Conservation (phyloP, 2,888 invertebrate genomes). For the Elegia similella region DNA sequence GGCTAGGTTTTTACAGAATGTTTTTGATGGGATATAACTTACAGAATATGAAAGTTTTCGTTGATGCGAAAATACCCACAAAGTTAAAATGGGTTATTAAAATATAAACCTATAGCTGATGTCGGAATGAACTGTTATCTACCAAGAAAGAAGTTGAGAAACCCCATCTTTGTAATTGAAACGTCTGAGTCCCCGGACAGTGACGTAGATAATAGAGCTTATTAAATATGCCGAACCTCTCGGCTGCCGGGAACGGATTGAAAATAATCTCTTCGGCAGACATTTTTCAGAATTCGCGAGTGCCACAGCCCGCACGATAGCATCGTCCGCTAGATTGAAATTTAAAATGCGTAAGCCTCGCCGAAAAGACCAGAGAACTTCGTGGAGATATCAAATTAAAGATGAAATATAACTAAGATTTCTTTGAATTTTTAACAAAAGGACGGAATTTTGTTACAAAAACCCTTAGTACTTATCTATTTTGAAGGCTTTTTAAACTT, state of each 20-base stretch:
- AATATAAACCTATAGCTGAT: background rate
- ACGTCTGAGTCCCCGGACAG: constrained; percentile 51
- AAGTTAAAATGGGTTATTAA: background rate
- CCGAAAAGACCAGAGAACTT: constrained; percentile 7
- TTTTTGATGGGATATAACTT: no score
- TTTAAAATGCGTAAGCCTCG: constrained; percentile 17
- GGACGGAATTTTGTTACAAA: background rate
- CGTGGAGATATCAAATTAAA: constrained; percentile 13
- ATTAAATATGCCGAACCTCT: constrained; percentile 70
- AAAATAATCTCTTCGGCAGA: constrained; percentile 59
- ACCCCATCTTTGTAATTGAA: constrained; percentile 58
- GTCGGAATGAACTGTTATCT: constrained; percentile 19
- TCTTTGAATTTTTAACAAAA: background rate
- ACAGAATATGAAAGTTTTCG: no score
- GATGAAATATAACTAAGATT: constrained; percentile 10
- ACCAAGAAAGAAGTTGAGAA: constrained; percentile 36
- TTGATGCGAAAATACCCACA: background rate
- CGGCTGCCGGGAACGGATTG: constrained; percentile 57
- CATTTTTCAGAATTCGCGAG: constrained; percentile 17
- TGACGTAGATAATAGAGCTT: constrained; percentile 65
- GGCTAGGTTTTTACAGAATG: no score
- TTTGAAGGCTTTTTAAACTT: no score
- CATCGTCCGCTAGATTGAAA: constrained; percentile 18
- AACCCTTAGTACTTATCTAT: no score
- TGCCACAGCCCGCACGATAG: constrained; percentile 10